phyloP scores from a whole-genome alignment of 2,797 vertebrate genomes.

The Arvicola amphibius region DNA sequence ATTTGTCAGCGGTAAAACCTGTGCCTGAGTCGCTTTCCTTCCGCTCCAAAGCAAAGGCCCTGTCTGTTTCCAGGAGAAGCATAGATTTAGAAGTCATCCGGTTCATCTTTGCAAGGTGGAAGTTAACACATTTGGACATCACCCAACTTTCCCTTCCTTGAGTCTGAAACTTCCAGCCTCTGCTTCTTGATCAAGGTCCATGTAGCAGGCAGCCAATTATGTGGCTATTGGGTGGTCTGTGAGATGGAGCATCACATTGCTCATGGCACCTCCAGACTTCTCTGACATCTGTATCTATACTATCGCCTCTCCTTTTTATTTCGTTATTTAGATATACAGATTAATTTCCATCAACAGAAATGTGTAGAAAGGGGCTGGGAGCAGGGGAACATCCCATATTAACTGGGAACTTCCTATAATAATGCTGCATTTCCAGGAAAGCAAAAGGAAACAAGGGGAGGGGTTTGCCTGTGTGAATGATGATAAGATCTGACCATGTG shows the following conservation, averaged over 20 bases:
- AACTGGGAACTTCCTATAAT: not conserved
- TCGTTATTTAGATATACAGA: not conserved
- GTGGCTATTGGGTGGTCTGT: accelerated
- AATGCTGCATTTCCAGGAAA: not conserved
- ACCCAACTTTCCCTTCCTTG: not conserved
- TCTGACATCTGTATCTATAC: not conserved
- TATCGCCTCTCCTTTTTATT: not conserved
- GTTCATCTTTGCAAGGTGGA: not conserved
- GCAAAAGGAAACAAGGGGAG: not conserved
- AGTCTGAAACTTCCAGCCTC: not conserved
- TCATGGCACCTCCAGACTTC: not conserved
- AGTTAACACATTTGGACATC: not conserved
- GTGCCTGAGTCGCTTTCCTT: not conserved
- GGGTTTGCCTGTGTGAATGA: not conserved
- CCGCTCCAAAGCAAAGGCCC: not conserved
- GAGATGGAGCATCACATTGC: not conserved
- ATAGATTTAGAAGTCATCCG: not conserved
- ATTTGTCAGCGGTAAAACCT: not conserved
- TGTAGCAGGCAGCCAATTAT: not conserved
- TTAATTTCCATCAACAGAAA: not conserved
- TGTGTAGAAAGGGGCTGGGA: not conserved
- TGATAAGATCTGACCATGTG: not conserved
- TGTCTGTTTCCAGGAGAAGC: not conserved
- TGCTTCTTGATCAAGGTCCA: not conserved
- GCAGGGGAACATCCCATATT: not conserved